Conservation (phyloP, 1,140 invertebrate species). For the Harpegnathos saltator region DNA sequence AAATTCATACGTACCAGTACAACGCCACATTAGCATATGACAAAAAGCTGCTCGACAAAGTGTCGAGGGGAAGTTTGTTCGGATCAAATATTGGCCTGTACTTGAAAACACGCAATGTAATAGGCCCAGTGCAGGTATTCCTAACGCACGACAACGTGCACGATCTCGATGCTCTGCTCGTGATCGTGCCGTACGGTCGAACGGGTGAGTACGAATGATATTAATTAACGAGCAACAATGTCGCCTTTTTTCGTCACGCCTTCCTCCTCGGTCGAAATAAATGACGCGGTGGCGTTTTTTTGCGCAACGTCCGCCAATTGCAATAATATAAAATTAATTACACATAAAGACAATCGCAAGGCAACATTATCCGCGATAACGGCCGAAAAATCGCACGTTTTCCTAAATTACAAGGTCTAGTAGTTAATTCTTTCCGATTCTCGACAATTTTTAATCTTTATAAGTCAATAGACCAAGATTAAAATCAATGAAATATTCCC, state of each 20-base stretch:
- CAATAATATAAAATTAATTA: slow-evolving; percentile 55
- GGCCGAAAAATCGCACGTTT: slow-evolving; percentile 44
- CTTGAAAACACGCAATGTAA: slow-evolving; percentile 68
- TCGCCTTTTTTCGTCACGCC: background rate
- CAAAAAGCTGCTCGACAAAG: slow-evolving; percentile 73
- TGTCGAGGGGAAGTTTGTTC: slow-evolving; percentile 77
- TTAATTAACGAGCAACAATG: slow-evolving; percentile 46
- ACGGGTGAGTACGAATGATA: slow-evolving; percentile 84
- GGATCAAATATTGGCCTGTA: slow-evolving; percentile 90
- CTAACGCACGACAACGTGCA: slow-evolving; percentile 83
- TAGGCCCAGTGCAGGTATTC: slow-evolving; percentile 75
- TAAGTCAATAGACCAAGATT: too few species aligned
- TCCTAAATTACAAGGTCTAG: too few species aligned
- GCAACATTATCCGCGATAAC: slow-evolving; percentile 38
- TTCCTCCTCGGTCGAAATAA: slow-evolving; percentile 39
- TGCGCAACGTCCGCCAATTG: slow-evolving; percentile 22
- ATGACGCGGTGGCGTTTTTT: background rate
- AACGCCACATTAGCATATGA: slow-evolving; percentile 88
- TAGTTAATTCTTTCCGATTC: too few species aligned
- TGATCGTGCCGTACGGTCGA: slow-evolving; percentile 86
- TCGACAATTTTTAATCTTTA: too few species aligned
- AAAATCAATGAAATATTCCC: too few species aligned
- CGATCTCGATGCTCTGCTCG: slow-evolving; percentile 84
- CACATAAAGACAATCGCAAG: slow-evolving; percentile 35
- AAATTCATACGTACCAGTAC: slow-evolving; percentile 88